Evolutionary conservation across 2,113 vertebrate species (phyloP).

Genomic region (Pelvicachromis taeniatus): DNA sequence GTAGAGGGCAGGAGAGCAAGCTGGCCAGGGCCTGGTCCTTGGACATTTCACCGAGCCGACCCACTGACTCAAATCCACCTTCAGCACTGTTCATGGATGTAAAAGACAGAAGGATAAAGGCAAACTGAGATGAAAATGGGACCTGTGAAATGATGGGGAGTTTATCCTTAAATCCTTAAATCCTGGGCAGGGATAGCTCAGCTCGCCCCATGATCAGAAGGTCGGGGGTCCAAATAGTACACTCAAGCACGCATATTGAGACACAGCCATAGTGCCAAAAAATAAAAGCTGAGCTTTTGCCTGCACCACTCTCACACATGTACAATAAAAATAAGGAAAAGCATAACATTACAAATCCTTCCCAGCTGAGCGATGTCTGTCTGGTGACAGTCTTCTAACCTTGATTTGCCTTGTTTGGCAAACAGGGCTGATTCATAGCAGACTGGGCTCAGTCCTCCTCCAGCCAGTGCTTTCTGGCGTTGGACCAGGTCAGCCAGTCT

Average conservation of each 20-base stretch:
- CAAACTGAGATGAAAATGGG: neutral
- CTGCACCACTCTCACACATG: neutral
- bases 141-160: neutral
- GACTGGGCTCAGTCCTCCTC: slow-evolving; percentile 44
- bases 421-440: slow-evolving; percentile 72
- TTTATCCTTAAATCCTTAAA: neutral
- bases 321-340: neutral
- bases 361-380: neutral
- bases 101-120: neutral
- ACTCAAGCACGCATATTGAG: too few species aligned
- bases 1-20: slow-evolving; percentile 71
- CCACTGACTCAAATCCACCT: slow-evolving; percentile 47
- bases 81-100: slow-evolving; percentile 12
- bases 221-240: too few species aligned
- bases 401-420: slow-evolving; percentile 48
- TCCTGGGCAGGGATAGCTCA: too few species aligned
- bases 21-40: slow-evolving; percentile 62
- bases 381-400: neutral
- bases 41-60: slow-evolving; percentile 65
- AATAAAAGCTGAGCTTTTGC: neutral
- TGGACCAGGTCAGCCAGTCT: slow-evolving; percentile 57
- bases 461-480: slow-evolving; percentile 45
- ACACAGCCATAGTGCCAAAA: too few species aligned
- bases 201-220: too few species aligned
- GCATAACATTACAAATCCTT: neutral